A percentile compares a stretch with the other conserved stretches of the same genome.
These are phyloP conservation scores for Cheilosia scutellata DNA, from an alignment of 2,888 invertebrate genomes.

Conservation along the genomic window DNA sequence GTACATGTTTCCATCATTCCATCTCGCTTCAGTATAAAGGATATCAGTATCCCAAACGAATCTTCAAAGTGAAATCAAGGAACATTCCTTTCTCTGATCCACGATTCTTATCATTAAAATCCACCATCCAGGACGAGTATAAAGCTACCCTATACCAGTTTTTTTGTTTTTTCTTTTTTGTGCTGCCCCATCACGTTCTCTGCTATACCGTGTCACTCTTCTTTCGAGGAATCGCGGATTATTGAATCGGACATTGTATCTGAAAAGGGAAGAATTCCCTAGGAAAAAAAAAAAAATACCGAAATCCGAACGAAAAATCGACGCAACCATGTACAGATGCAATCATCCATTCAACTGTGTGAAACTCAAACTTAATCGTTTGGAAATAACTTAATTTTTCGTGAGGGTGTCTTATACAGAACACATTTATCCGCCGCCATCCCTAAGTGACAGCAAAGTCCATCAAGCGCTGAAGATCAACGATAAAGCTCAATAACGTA, in stretches of 20 bases:
- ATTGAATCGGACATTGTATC: constrained; percentile 70
- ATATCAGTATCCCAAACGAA: constrained; percentile 57
- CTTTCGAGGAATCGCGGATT: constrained; percentile 50
- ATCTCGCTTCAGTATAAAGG: neutral
- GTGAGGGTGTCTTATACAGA: constrained; percentile 20
- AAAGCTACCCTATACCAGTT: constrained; percentile 1
- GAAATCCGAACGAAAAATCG: constrained; percentile 4
- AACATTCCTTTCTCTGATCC: constrained; percentile 22
- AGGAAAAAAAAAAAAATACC: constrained; percentile 34
- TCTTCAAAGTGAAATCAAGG: constrained; percentile 47
- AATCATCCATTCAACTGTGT: constrained; percentile 73
- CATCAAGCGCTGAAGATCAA: constrained; percentile 57
- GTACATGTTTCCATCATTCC: neutral
- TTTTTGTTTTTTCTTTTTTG: neutral
- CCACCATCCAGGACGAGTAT: constrained; percentile 34
- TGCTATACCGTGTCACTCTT: constrained; percentile 28
- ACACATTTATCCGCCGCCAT: constrained; percentile 33
- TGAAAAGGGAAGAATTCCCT: neutral
- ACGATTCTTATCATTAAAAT: constrained; percentile 64
- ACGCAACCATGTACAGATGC: constrained; percentile 62
- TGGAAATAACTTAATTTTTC: constrained; percentile 78
- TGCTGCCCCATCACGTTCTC: constrained; percentile 52
- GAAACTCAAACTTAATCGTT: constrained; percentile 78
- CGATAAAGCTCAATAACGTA: constrained; percentile 65
- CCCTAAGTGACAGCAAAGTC: constrained; percentile 50